Conservation (phyloP, 1,140 invertebrate genomes). For the Cherax quadricarinatus region DNA sequence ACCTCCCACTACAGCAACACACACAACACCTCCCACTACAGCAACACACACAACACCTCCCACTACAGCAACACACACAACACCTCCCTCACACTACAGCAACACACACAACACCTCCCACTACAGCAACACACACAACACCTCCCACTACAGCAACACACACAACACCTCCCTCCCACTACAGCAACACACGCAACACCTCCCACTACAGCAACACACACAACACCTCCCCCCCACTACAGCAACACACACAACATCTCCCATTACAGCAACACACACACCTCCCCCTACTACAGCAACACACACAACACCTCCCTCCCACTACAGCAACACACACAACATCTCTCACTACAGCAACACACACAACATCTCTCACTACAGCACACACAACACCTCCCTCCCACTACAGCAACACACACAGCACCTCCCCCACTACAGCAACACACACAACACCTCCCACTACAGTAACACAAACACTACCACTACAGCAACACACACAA, state of each 20-base stretch:
- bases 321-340: neutral
- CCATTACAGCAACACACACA: no score
- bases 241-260: no score
- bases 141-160: neutral
- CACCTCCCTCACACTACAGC: neutral
- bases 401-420: neutral
- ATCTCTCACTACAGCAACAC: no score
- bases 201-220: neutral
- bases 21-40: neutral
- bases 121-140: neutral
- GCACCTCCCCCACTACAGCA: no score
- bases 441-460: neutral
- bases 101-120: neutral
- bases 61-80: neutral
- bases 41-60: neutral
- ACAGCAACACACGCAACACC: constrained; percentile 12
- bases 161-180: no score
- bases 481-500: neutral
- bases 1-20: no score
- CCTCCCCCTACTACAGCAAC: no score
- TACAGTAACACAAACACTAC: neutral
- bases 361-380: no score
- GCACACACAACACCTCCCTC: no score
- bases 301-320: no score
- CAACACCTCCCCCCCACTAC: neutral